Percentiles rank a stretch among this genome's conserved stretches.
Evolutionary conservation across 2,113 vertebrate genomes (phyloP).

Genomic region (Hydrochoerus hydrochaeris): DNA sequence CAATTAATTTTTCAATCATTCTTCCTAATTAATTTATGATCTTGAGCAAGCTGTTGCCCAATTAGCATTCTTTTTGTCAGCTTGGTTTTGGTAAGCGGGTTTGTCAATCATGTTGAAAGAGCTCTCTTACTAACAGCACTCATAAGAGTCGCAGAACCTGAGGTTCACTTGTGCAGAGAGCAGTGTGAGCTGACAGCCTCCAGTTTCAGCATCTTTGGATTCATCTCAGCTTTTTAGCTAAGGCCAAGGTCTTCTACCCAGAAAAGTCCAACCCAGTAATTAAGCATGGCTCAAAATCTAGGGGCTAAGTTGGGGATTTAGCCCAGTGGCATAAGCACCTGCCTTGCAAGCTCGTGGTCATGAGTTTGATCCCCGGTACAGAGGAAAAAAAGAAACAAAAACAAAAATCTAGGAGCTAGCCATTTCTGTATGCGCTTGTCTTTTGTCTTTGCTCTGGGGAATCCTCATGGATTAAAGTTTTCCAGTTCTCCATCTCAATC

Average conservation of each 20-base stretch:
- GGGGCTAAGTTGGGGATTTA: no score
- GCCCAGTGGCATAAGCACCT: no score
- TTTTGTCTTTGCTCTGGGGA: not conserved
- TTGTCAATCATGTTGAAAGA: not conserved
- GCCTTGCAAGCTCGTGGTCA: no score
- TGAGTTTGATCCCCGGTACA: no score
- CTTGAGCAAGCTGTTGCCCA: not conserved
- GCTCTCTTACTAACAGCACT: not conserved
- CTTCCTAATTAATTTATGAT: not conserved
- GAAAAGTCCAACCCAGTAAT: not conserved
- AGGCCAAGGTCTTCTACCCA: not conserved
- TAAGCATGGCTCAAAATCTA: not conserved
- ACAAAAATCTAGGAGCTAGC: not conserved
- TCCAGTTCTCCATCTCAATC: not conserved
- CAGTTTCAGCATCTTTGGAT: not conserved
- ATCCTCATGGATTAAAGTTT: not conserved
- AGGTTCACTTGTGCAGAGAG: not conserved
- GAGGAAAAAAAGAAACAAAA: no score
- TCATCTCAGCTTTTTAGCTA: not conserved
- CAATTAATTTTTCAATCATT: not conserved
- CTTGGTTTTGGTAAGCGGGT: not conserved
- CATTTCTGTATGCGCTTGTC: not conserved
- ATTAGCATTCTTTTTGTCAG: not conserved
- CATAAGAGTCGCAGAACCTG: not conserved
- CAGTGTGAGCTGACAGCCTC: not conserved